Percentiles rank a stretch among this genome's conserved stretches.
Conservation (phyloP, 2,113 vertebrate genomes). For the Microtus montanus region DNA sequence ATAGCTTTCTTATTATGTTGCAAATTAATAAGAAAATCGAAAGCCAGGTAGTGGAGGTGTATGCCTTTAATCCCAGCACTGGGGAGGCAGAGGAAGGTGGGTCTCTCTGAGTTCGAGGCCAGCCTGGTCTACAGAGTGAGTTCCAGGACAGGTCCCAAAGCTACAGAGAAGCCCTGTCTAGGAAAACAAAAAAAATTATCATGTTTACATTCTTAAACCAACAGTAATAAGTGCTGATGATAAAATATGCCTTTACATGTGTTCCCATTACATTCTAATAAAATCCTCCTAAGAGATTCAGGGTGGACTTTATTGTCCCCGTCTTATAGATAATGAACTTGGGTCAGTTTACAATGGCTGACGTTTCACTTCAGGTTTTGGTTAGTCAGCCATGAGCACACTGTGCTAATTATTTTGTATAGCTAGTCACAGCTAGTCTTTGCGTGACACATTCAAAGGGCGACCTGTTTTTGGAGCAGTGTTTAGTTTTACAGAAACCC, state of each 20-base stretch:
- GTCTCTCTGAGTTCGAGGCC: too few relatives aligned
- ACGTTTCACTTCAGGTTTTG: not conserved
- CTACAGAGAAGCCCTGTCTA: too few relatives aligned
- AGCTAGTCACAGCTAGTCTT: not conserved
- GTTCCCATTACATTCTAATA: not conserved
- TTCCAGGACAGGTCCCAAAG: too few relatives aligned
- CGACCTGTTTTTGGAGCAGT: not conserved
- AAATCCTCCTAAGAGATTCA: not conserved
- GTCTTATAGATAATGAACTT: not conserved
- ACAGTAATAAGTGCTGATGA: not conserved
- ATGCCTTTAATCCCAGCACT: too few relatives aligned
- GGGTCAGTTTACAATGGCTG: not conserved
- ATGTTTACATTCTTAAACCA: not conserved
- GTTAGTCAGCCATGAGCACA: not conserved
- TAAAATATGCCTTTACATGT: not conserved
- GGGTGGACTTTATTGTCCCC: not conserved
- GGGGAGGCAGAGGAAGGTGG: too few relatives aligned
- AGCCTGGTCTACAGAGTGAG: too few relatives aligned
- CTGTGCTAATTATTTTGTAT: not conserved
- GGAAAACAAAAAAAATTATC: too few relatives aligned
- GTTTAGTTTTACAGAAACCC: not conserved
- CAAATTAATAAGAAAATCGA: not conserved
- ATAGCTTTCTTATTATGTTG: not conserved
- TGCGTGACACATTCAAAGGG: fast-evolving
- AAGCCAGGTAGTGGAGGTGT: too few relatives aligned